Percentiles rank a stretch among this genome's conserved stretches.
phyloP scores from a whole-genome alignment of 2,888 invertebrate genomes.

The Caenorhabditis imperialis region DNA sequence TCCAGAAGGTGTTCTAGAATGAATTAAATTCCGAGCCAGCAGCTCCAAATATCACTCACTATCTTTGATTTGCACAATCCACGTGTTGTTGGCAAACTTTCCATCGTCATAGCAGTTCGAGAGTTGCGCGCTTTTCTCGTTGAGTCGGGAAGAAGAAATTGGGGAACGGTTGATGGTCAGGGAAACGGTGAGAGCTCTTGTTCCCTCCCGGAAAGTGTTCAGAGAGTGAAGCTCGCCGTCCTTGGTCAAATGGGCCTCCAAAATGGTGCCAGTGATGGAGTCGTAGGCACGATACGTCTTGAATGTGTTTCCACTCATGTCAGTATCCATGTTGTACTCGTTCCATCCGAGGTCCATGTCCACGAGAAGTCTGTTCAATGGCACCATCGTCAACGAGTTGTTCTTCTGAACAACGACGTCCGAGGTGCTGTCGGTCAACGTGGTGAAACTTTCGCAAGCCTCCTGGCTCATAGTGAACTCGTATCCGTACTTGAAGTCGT shows the following conservation, averaged over 20 bases:
- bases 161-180: conserved; percentile 19
- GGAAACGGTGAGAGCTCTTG: neutral
- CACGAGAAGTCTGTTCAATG: conserved; percentile 20
- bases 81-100: conserved; percentile 40
- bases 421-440: conserved; percentile 1
- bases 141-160: conserved; percentile 11
- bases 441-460: conserved; percentile 10
- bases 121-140: conserved; percentile 10
- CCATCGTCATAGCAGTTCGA: conserved; percentile 45
- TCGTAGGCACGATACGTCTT: conserved; percentile 23
- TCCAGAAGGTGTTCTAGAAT: conserved; percentile 36
- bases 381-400: neutral
- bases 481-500: conserved; percentile 52
- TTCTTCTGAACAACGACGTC: conserved; percentile 20
- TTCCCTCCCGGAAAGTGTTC: neutral
- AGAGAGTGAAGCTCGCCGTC: conserved; percentile 24
- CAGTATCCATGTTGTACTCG: conserved; percentile 15
- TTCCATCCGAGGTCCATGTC: neutral
- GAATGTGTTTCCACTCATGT: conserved; percentile 4
- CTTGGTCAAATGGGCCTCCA: conserved; percentile 27
- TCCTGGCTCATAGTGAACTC: conserved; percentile 34
- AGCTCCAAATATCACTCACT: conserved; percentile 13
- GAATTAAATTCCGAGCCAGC: too few species aligned
- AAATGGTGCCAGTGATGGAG: neutral
- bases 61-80: conserved; percentile 42